Evolutionary conservation across 2,797 vertebrate genomes (phyloP), one percentile per base, ranked within the genome.

Genomic region (Xenopus petersii): DNA sequence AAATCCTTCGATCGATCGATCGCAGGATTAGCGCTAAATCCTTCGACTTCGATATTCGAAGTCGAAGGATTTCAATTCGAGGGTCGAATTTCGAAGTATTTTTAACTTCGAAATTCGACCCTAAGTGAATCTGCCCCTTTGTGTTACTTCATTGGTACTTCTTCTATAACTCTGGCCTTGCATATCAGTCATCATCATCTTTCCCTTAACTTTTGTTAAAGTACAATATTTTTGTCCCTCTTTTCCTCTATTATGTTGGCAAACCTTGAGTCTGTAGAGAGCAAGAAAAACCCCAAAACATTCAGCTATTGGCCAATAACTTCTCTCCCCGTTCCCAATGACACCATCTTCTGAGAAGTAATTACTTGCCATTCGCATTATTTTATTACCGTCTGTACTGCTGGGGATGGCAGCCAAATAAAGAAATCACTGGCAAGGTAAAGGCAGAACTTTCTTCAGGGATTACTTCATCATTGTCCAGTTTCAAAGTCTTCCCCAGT

Each of bases 401-500:
- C 56, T 61, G 47, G 66, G 77, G 33, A 74, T 46, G 30, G 24
- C 24, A 66, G 77, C 71, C 77, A 74, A 70, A 26, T 26, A 66
- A 64, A 54, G 67, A 70, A 74, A 74, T 79, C 60, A 58, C 67
- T 63, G 58, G 62, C 55, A 76, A 54, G 47, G 55, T 62, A 26
- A 15, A 10, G 13, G 16, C 48, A 47, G 47, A 74, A 74, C 46
- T 74, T 74, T 70, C 71, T n/a, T 54, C 60, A 73, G 67, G 64
- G 64, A 74, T 79, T 64, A 74, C 67, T 79, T 79, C 77, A 79
- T 79, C 71, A 79, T 66, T 70, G 77, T 79, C 77, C 71, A 15
- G 77, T 30, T 33, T 54, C 49, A 70, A 60, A 74, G 71, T 74
- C 67, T 46, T 79, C 51, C 67, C 71, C 24, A 7, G 67, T 79